Evolutionary conservation across 2,113 vertebrate genomes (phyloP).

Genomic region (Marmota monax): DNA sequence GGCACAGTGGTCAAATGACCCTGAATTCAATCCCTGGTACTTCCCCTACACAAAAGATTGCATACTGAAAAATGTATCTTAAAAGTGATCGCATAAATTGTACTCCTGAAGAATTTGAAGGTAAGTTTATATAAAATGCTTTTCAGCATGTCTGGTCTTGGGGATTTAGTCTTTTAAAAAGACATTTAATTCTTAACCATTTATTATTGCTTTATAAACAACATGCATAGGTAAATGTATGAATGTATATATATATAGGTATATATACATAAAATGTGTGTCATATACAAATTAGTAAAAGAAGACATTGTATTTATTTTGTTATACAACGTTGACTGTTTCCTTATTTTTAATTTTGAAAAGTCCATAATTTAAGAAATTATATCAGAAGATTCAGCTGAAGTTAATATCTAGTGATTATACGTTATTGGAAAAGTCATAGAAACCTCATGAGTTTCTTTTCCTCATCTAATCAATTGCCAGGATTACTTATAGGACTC

Average conservation of each 20-base stretch:
- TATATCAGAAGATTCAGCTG: not conserved
- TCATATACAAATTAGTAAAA: not conserved
- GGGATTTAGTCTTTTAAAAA: not conserved
- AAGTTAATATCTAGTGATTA: slow-evolving; percentile 1
- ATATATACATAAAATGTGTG: no score
- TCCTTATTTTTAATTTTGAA: not conserved
- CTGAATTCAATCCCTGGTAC: no score
- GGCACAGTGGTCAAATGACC: no score
- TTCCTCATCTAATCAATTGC: not conserved
- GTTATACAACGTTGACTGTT: not conserved
- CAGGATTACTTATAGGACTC: not conserved
- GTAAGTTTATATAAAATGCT: not conserved
- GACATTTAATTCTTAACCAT: not conserved
- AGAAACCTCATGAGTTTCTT: not conserved
- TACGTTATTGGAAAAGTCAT: not conserved
- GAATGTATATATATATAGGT: no score
- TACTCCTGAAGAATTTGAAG: not conserved
- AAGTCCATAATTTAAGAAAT: not conserved
- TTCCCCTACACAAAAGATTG: not conserved
- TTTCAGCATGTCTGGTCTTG: not conserved
- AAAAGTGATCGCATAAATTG: not conserved
- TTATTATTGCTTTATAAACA: not conserved
- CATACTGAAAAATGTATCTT: not conserved
- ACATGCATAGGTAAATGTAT: not conserved
- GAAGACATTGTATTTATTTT: not conserved